Conservation (phyloP, 1,140 invertebrate genomes). For the Hestina assimilis region DNA sequence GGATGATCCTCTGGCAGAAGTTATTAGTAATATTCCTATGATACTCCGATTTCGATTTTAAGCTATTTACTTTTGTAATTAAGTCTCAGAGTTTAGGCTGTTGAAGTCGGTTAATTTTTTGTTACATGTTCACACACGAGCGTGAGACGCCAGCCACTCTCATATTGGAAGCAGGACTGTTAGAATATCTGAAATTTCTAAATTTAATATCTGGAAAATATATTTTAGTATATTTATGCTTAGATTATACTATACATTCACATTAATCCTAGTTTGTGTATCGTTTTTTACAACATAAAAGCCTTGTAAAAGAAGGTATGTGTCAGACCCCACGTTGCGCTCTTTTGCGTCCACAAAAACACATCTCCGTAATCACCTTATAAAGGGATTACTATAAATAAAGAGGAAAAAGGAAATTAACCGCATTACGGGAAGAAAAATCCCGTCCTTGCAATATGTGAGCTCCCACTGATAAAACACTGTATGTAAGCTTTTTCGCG, state of each 20-base stretch:
- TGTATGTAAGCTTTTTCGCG: constrained; percentile 62
- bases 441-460: constrained; percentile 69
- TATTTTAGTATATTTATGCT: not conserved
- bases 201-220: too few relatives aligned
- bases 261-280: constrained; percentile 22
- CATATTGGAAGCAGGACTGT: too few relatives aligned
- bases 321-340: constrained; percentile 54
- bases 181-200: too few relatives aligned
- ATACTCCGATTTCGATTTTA: too few relatives aligned
- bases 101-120: too few relatives aligned
- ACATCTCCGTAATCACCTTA: constrained; percentile 77
- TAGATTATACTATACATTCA: not conserved
- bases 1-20: too few relatives aligned
- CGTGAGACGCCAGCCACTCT: too few relatives aligned
- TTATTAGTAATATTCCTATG: too few relatives aligned
- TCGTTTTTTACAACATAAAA: constrained; percentile 33
- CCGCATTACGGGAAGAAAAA: constrained; percentile 75
- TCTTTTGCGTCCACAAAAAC: constrained; percentile 72
- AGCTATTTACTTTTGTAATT: too few relatives aligned
- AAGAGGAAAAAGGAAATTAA: constrained; percentile 74
- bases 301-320: constrained; percentile 22
- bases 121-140: too few relatives aligned
- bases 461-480: constrained; percentile 73
- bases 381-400: constrained; percentile 78
- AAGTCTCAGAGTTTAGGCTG: too few relatives aligned